Percentiles rank a stretch among this genome's conserved stretches.
Conservation (phyloP, 2,797 vertebrate genomes). For the Centroberyx gerrardi region DNA sequence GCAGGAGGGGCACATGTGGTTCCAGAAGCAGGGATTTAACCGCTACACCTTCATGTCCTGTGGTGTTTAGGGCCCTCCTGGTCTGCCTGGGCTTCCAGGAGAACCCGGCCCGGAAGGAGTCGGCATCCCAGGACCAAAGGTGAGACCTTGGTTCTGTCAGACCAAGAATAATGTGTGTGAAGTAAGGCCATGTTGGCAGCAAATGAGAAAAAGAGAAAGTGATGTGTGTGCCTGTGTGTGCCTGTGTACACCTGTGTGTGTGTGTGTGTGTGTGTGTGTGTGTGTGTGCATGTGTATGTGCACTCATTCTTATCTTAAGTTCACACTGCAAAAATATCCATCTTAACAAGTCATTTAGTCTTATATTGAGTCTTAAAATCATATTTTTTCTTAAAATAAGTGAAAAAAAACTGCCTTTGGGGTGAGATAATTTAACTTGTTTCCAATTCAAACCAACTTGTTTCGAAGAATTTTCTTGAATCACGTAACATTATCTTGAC, state of each 20-base stretch:
- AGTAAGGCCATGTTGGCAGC: neutral
- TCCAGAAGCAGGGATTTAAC: neutral
- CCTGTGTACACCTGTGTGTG: neutral
- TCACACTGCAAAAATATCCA: too few species aligned
- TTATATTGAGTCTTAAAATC: too few species aligned
- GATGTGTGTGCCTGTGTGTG: neutral
- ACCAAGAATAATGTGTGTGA: neutral
- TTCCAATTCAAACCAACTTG: too few species aligned
- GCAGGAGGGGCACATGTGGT: neutral
- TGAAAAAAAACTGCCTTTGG: too few species aligned
- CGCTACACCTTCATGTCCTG: neutral
- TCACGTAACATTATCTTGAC: too few species aligned
- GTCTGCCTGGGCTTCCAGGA: constrained; percentile 87
- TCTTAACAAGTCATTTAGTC: too few species aligned
- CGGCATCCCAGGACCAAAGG: constrained; percentile 91
- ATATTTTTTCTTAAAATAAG: too few species aligned
- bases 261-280: neutral
- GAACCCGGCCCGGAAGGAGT: constrained; percentile 88
- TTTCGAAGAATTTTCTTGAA: too few species aligned
- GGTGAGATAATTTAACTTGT: too few species aligned
- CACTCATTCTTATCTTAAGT: neutral
- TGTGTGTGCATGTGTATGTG: neutral
- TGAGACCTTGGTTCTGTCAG: constrained; percentile 52
- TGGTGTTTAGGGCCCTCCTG: constrained; percentile 87
- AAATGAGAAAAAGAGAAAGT: neutral